Base-by-base conservation (phyloP, 1,140 invertebrate species). In the Drosophila trapezifrons region DNA sequence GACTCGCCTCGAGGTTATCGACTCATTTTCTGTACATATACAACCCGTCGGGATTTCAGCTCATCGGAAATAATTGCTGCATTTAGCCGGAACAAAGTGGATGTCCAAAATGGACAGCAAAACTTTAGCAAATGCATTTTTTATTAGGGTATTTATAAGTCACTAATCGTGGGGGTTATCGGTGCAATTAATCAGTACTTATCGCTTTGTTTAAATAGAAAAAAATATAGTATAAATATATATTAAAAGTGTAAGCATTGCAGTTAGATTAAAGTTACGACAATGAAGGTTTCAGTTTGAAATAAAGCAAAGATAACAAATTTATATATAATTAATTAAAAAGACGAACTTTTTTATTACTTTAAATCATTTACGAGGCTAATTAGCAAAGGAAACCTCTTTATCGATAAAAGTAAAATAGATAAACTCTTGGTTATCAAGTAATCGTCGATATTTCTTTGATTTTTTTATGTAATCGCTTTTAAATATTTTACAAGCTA, bases 1-100 rank as follows among this genome's bases (percentile, higher is more conserved):
- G 17, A 15, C 29, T 38, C 20, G 32, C 32, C 7, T 18, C 29
- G 63, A 65, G 63, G 63, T 63, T 37, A 43, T 64, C 46, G 35
- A 69, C 37, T 37, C 47, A 32, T 27, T 62, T 62, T 60, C 22
- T 42, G 29, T 42, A 9, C 13, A 40, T 40, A 27, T 55, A 29
- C 9, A 15, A 13, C 45, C 25, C 29, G 20, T 35, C 3, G 49
- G 45, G 29, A 55, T 20, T 56, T 20, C 29, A 77, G 51, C 56
- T 78, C 76, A 78, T 66, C 69, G 35, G 20, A 15, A 55, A 57
- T 72, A 78, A 73, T 73, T 73, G 60, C 67, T 32, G 67, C 56
- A 57, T 59, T 80, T 47, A 62, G 60, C 29, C 60, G 52, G 52
- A 80, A 80, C 59, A 55, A 57, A 55, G 51, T 27, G 60, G 27